Conservation (phyloP, 2,888 invertebrate species). For the Aporophyla nigra region DNA sequence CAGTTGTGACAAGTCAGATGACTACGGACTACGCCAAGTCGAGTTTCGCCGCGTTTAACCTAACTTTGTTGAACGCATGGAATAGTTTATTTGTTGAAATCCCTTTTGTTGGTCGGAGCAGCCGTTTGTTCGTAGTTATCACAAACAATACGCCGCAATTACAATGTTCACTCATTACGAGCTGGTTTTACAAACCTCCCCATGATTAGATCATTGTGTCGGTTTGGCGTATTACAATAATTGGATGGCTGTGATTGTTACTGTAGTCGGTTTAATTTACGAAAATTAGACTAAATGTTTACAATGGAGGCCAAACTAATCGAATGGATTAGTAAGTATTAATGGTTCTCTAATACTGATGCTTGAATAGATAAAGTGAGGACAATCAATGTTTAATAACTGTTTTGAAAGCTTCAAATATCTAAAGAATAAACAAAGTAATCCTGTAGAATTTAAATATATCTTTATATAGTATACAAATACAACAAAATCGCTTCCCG, state of each 20-base stretch:
- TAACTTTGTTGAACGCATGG: slow-evolving; percentile 63
- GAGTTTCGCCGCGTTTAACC: slow-evolving; percentile 56
- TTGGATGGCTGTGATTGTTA: slow-evolving; percentile 41
- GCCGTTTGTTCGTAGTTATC: slow-evolving; percentile 57
- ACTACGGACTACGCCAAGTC: slow-evolving; percentile 36
- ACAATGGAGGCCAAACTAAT: slow-evolving; percentile 17
- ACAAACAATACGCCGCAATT: slow-evolving; percentile 64
- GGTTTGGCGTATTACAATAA: slow-evolving; percentile 45
- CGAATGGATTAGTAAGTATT: slow-evolving; percentile 7
- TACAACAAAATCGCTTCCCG: no score
- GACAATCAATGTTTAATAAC: not conserved
- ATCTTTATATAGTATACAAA: no score
- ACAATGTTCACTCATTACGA: slow-evolving; percentile 62
- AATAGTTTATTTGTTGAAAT: slow-evolving; percentile 66
- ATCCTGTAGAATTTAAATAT: not conserved
- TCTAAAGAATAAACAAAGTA: not conserved
- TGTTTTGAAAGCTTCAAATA: not conserved
- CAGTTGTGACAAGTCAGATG: slow-evolving; percentile 45
- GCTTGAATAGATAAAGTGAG: slow-evolving; percentile 1
- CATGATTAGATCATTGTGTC: slow-evolving; percentile 54
- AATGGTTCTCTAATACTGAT: slow-evolving; percentile 11
- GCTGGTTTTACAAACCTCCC: slow-evolving; percentile 42
- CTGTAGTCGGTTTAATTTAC: slow-evolving; percentile 47
- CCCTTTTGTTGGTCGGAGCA: slow-evolving; percentile 52
- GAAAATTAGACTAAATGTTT: slow-evolving; percentile 40